Percentiles rank a stretch among this genome's conserved stretches.
phyloP scores from a whole-genome alignment of 2,113 vertebrate genomes.

The Pica pica region DNA sequence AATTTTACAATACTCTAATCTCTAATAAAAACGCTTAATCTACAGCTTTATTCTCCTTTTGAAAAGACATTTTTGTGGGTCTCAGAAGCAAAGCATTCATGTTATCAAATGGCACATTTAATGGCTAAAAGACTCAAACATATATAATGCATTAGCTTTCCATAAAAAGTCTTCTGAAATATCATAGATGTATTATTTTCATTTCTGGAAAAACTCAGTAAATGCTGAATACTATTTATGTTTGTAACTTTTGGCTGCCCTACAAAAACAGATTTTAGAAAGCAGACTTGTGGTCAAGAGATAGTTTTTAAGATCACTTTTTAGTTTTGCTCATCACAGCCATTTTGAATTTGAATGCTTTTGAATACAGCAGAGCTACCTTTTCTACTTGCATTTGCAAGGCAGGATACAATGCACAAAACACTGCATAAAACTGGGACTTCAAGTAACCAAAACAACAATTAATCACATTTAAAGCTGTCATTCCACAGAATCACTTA shows the following conservation, averaged over 20 bases:
- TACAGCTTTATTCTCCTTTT: not conserved
- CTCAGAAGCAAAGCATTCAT: not conserved
- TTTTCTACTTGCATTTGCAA: not conserved
- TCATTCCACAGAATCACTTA: not conserved
- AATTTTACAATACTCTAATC: conserved; percentile 17
- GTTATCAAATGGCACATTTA: not conserved
- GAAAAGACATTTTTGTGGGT: not conserved
- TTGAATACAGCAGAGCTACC: not conserved
- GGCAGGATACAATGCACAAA: not conserved
- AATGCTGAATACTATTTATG: not conserved
- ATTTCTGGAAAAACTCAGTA: not conserved
- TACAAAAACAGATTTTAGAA: not conserved
- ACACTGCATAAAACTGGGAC: not conserved
- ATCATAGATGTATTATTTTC: not conserved
- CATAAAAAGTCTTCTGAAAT: not conserved
- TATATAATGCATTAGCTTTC: not conserved
- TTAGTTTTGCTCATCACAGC: not conserved
- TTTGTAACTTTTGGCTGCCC: not conserved
- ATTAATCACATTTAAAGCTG: not conserved
- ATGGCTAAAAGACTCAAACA: not conserved
- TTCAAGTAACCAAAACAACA: not conserved
- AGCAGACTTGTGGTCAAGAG: not conserved
- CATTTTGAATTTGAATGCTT: not conserved
- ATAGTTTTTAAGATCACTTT: not conserved
- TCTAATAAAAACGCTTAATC: not conserved